Evolutionary conservation across 2,888 invertebrate species (phyloP), one percentile per base, ranked within the genome.

Genomic region (Platycheirus albimanus): DNA sequence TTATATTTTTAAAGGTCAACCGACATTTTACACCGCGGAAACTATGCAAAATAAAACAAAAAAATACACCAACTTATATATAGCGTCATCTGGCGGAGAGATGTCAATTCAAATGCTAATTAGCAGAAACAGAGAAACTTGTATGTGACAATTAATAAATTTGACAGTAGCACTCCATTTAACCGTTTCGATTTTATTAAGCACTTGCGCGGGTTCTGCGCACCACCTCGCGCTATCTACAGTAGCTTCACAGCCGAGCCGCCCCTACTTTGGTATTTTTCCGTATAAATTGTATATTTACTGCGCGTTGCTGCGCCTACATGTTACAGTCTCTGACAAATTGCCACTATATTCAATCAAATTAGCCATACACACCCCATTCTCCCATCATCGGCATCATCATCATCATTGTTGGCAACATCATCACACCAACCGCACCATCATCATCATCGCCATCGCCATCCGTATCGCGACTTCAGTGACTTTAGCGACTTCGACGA

Each of bases 141-240:
- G 63, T 72, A 30, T 71, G 71, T 51, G 77, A 81, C 81, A 81
- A 77, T 81, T 81, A 77, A 81, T 77, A 72, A 77, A 81, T 81
- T 81, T 81, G 81, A 81, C 81, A 81, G 81, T 77, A 72, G 81
- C 81, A 81, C 81, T 81, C 77, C 77, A 77, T 81, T 81, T 72
- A 81, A 72, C 71, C 67, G 71, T 63, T 71, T 72, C 70, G 19
- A 70, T 80, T 75, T 52, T 58, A 80, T 75, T 70, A 58, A 71
- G 45, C 66, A 75, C 63, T 45, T 43, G 28, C 47, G 49, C 41
- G 33, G 20, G 56, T 11, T 47, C 33, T 56, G 49, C 30, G 28
- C 28, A 43, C n/a, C 3, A 20, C 15, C 15, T 30, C 41, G 15
- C 15, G 20, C 13, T 30, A 15, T 10, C 30, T 6, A 8, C 30